Percentiles rank a stretch among this genome's conserved stretches.
Conservation (phyloP, 2,797 vertebrate genomes). For the Tragelaphus oryx region DNA sequence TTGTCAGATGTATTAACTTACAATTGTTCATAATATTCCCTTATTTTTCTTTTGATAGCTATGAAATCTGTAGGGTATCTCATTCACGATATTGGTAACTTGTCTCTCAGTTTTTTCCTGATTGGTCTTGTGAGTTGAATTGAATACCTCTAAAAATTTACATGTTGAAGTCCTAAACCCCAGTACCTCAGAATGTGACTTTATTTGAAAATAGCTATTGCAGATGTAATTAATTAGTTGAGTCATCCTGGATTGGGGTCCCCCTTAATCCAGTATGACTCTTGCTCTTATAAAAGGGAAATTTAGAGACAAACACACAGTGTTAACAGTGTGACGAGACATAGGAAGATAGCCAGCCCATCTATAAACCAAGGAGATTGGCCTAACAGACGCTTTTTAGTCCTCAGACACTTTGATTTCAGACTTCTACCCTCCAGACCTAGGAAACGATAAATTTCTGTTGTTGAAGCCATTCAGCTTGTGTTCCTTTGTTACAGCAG, state of each 20-base stretch:
- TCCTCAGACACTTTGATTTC: not conserved
- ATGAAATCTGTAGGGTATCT: not conserved
- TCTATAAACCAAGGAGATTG: not conserved
- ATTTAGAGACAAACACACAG: not conserved
- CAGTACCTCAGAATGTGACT: not conserved
- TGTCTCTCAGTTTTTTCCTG: not conserved
- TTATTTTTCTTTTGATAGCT: not conserved
- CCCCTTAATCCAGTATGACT: not conserved
- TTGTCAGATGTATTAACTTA: not conserved
- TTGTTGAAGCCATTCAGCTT: not conserved
- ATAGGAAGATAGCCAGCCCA: not conserved
- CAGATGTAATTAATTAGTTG: not conserved
- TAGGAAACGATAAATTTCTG: not conserved
- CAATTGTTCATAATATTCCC: not conserved
- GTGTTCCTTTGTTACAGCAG: not conserved
- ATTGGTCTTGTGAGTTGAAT: not conserved
- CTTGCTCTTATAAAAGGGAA: not conserved
- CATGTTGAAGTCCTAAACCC: not conserved
- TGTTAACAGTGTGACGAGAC: not conserved
- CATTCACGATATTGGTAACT: not conserved
- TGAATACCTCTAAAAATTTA: not conserved
- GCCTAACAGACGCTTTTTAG: not conserved
- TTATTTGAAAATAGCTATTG: not conserved
- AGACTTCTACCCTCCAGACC: not conserved
- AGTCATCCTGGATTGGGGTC: not conserved